Evolutionary conservation across 2,797 vertebrate species (phyloP).

Genomic region (Lepidocolaptes lacrymiger): DNA sequence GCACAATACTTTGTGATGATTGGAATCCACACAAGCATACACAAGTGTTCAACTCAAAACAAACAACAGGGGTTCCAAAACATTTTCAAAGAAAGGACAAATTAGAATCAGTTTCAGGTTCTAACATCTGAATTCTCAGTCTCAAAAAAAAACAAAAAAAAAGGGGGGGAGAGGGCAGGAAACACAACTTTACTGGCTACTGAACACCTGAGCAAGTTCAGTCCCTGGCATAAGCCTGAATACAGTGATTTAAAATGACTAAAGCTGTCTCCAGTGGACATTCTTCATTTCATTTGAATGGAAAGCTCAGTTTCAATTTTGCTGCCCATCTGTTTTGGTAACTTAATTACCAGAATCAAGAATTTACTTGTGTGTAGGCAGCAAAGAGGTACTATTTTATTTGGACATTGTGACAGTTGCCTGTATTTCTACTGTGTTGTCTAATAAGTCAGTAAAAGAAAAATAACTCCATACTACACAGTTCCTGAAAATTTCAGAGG

Average conservation of each 20-base stretch:
- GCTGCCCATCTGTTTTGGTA: background rate
- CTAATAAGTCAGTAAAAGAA: background rate
- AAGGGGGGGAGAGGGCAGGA: accelerated
- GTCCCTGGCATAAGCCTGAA: background rate
- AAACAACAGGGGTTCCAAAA: background rate
- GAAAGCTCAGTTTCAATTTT: background rate
- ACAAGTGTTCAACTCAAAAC: background rate
- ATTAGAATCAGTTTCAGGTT: background rate
- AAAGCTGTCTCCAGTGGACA: background rate
- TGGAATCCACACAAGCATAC: background rate
- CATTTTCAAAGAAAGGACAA: background rate
- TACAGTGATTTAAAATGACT: background rate
- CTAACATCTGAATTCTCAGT: background rate
- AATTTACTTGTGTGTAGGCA: background rate
- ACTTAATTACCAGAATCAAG: background rate
- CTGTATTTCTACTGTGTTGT: background rate
- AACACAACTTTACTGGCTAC: background rate
- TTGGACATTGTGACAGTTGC: background rate
- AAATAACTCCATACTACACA: background rate
- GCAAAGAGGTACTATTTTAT: background rate
- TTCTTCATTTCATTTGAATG: background rate
- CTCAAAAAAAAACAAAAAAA: background rate
- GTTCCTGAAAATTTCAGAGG: background rate
- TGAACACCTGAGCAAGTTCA: background rate
- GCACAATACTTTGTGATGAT: background rate